Percentiles rank a stretch among this genome's conserved stretches.
Conservation (phyloP, 1,140 invertebrate genomes). For the Drosophila triauraria region DNA sequence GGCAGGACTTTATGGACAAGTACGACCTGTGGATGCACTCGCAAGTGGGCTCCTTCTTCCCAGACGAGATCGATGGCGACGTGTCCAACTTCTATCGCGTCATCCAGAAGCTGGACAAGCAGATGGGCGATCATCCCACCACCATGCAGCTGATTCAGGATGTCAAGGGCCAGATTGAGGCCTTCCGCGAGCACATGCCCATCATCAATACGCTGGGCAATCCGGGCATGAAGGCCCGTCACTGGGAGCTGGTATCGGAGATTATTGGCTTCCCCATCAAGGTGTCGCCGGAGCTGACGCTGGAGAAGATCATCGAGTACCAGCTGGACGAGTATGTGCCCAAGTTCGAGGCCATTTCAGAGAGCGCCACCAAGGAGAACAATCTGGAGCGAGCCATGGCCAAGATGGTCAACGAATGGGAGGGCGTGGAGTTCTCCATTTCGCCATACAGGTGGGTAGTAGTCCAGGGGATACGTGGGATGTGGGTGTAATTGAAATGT, state of each 20-base stretch:
- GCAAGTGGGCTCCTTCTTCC: constrained; percentile 93
- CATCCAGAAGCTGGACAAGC: constrained; percentile 95
- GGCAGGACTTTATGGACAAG: constrained; percentile 94
- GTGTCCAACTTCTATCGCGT: constrained; percentile 92
- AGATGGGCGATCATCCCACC: constrained; percentile 90
- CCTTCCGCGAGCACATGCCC: constrained; percentile 95
- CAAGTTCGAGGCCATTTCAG: constrained; percentile 97
- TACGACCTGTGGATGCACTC: constrained; percentile 93
- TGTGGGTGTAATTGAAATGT: constrained; percentile 67
- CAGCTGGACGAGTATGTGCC: constrained; percentile 95
- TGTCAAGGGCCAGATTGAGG: constrained; percentile 90
- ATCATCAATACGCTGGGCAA: constrained; percentile 97
- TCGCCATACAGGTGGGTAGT: constrained; percentile 76
- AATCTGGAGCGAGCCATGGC: constrained; percentile 95
- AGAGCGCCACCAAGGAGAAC: constrained; percentile 97
- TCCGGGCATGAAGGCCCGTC: constrained; percentile 95
- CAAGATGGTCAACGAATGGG: constrained; percentile 98
- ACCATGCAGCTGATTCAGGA: constrained; percentile 88
- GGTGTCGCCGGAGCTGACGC: constrained; percentile 92
- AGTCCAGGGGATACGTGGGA: no score
- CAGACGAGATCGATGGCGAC: constrained; percentile 94
- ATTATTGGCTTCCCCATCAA: constrained; percentile 97
- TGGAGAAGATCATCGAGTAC: constrained; percentile 97
- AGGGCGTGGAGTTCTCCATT: constrained; percentile 91
- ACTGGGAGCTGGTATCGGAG: constrained; percentile 98